Evolutionary conservation across 2,888 invertebrate species (phyloP), one percentile per base, ranked within the genome.

Genomic region (Aleiodes alternator): DNA sequence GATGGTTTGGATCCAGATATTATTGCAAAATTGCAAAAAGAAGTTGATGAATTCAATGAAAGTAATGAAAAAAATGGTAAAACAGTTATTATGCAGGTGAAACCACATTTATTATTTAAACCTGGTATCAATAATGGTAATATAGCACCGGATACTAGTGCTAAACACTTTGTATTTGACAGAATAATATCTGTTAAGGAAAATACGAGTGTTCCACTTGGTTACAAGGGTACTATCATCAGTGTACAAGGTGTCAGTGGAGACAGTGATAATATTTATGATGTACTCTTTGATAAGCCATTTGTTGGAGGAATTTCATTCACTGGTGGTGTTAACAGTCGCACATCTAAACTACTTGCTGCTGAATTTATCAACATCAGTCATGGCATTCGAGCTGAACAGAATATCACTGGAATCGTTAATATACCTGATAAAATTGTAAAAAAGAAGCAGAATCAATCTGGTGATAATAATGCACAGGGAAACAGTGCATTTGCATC

Each of bases 141-240:
- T 73, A 82, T 92, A 43, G 88, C 92, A 7, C 96, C 97, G 0
- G 97, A 97, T 89, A 90, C 92, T 0, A 90, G 90, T 8, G 92
- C 94, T 0, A 92, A 91, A 71, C 95, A 92, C 90, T 86, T 90
- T 77, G 87, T 98, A 77, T 94, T 95, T 84, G 98, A 99, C 90
- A 92, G 98, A 69, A 94, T 99, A 61, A 93, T 98, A 4, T 94
- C 95, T 85, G 94, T 95, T 0, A 92, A 95, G 43, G 92, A 93
- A 48, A 93, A 94, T 70, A 95, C 93, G 85, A 92, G 94, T 0
- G 96, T 96, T 14, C 97, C 97, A 0, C 89, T 95, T 5, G 98
- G 97, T 0, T 91, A 93, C 9, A 92, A 93, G 78, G 99, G 98
- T 38, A 98, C 97, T 0, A 91, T 99, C 0, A 94, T 96, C n/a